These are phyloP conservation scores for Ivindomyrus marchei DNA, from an alignment of 2,113 vertebrate species.

Conservation along the genomic window DNA sequence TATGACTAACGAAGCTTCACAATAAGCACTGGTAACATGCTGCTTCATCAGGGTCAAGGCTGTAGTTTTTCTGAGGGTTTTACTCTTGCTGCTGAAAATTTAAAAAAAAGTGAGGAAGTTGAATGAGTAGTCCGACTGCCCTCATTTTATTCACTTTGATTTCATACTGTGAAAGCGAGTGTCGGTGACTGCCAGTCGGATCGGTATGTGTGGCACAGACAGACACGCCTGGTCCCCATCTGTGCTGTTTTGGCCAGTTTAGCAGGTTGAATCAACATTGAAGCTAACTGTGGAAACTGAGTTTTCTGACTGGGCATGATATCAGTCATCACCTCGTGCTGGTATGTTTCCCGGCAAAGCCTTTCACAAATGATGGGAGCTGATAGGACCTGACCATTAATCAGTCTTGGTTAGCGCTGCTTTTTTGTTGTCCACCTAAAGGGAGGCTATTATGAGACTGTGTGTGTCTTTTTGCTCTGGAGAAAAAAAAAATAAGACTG, in stretches of 20 bases:
- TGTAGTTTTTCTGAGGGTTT: not conserved
- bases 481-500: not conserved
- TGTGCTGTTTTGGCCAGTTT: not conserved
- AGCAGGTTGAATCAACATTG: not conserved
- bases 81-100: not conserved
- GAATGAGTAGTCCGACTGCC: not conserved
- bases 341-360: no score
- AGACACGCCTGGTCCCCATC: not conserved
- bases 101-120: not conserved
- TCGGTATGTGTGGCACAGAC: not conserved
- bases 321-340: not conserved
- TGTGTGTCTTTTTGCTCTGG: not conserved
- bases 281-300: not conserved
- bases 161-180: not conserved
- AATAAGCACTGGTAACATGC: not conserved
- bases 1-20: not conserved
- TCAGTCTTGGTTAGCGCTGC: not conserved
- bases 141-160: not conserved
- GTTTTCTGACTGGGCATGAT: not conserved
- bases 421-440: not conserved
- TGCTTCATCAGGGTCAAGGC: not conserved
- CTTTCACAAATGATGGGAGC: not conserved
- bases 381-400: not conserved
- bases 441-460: not conserved
- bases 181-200: not conserved